Evolutionary conservation across 2,113 vertebrate genomes (phyloP).

Genomic region (Sturnira hondurensis): DNA sequence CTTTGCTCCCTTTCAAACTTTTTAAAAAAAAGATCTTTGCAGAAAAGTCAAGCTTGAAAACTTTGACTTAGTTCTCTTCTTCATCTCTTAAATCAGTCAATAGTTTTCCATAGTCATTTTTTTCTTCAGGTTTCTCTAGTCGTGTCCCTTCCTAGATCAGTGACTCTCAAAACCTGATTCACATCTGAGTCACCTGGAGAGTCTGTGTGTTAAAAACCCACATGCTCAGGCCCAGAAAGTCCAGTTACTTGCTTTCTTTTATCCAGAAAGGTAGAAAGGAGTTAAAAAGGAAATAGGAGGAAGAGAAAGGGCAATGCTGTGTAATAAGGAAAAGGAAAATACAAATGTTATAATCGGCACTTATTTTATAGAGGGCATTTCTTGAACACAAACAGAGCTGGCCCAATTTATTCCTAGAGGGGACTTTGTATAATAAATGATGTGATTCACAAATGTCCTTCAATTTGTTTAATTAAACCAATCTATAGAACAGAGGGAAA

Average conservation of each 20-base stretch:
- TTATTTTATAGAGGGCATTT: conserved; percentile 24
- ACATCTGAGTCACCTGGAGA: neutral
- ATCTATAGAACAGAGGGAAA: conserved; percentile 18
- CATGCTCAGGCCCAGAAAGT: neutral
- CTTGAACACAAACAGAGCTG: conserved; percentile 23
- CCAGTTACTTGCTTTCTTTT: neutral
- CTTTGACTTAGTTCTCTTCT: conserved; percentile 11
- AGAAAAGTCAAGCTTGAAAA: conserved; percentile 36
- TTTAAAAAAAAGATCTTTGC: neutral
- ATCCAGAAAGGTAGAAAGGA: neutral
- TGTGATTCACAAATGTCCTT: conserved; percentile 13
- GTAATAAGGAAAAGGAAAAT: neutral
- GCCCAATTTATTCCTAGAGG: conserved; percentile 3
- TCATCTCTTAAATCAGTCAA: neutral
- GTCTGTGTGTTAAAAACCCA: conserved; percentile 27
- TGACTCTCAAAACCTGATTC: neutral
- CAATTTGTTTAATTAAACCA: conserved; percentile 12
- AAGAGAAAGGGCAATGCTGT: neutral
- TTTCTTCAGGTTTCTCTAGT: neutral
- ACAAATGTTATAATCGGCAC: neutral
- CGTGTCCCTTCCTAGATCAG: neutral
- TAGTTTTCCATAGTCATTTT: neutral
- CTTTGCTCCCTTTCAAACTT: neutral
- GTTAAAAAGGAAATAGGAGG: neutral
- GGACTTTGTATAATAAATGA: neutral